Base-by-base conservation (phyloP, 2,888 invertebrate genomes). In the Parnassius mnemosyne region DNA sequence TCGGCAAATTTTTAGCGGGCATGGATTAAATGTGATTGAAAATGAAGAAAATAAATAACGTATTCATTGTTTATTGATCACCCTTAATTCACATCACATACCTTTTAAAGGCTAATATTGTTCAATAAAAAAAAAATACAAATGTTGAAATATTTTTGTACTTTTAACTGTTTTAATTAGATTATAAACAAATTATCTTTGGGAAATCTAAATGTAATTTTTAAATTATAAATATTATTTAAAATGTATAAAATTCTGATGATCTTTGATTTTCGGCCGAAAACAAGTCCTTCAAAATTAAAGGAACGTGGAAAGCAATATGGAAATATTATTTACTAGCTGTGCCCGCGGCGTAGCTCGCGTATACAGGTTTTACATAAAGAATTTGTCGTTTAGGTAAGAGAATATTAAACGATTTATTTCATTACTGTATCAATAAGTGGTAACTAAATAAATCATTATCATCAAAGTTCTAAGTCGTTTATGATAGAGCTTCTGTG, bases 1-100 rank as follows among this genome's bases (percentile, higher is more conserved):
- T 99, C 25, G 95, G 95, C 0, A 98, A 98, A 86, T 99, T 99
- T 86, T 87, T 96, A 63, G 83, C 93, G 52, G 96, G 96, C 3
- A 49, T 43, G 9, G 56, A 58, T 47, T 59, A 55, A 57, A 53
- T 20, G 13, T 16, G 13, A 10, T 41, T 9, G 11, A 41, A 60
- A 44, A 60, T 64, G 65, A 49, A 11, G 61, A 70, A 75, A 73
- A 69, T 65, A 69, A 73, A 71, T 76, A 81, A 83, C 73, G 79
- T 82, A 78, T 80, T 78, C 70, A 80, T 77, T 68, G 75, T 85
- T 85, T 84, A 84, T 84, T 85, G 71, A 83, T 85, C 81, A 83
- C 81, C 81, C 75, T 80, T 81, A 83, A 81, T 80, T 74, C 77
- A 83, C 81, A 86, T 85, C 83, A 84, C 81, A 77, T 79, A 78